Percentiles rank a stretch among this genome's conserved stretches.
These are phyloP conservation scores for Drosophila hydei DNA, from an alignment of 1,140 invertebrate species.

Conservation along the genomic window DNA sequence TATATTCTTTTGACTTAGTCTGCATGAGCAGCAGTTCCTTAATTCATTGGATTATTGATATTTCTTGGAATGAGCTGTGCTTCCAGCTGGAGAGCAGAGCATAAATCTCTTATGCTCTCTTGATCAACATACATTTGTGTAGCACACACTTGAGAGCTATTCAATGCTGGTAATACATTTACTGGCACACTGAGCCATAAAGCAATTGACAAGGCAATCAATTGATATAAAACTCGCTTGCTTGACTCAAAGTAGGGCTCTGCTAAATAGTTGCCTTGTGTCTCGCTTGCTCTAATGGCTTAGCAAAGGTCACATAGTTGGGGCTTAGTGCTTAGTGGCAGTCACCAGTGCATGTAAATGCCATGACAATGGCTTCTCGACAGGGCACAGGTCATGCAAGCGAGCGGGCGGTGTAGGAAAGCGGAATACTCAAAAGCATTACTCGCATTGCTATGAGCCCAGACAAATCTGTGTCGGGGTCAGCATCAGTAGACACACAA, in stretches of 20 bases:
- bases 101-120: not conserved
- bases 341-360: slow-evolving; percentile 77
- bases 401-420: not conserved
- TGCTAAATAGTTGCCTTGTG: slow-evolving; percentile 16
- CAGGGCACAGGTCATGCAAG: not conserved
- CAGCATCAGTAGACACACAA: slow-evolving; percentile 40
- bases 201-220: slow-evolving; percentile 79
- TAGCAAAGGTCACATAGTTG: slow-evolving; percentile 39
- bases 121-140: not conserved
- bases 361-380: slow-evolving; percentile 68
- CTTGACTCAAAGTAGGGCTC: slow-evolving; percentile 66
- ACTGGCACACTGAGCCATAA: slow-evolving; percentile 73
- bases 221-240: slow-evolving; percentile 63
- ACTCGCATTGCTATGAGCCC: slow-evolving; percentile 40
- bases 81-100: not conserved
- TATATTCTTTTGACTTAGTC: too few relatives aligned
- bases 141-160: slow-evolving; percentile 27
- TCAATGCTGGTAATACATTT: slow-evolving; percentile 60
- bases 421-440: slow-evolving; percentile 60
- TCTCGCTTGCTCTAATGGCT: slow-evolving; percentile 16
- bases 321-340: slow-evolving; percentile 66
- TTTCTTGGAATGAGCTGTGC: not conserved
- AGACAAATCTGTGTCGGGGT: slow-evolving; percentile 38
- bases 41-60: not conserved
- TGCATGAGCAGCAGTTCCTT: too few relatives aligned